phyloP scores from a whole-genome alignment of 2,888 invertebrate genomes.

The Molanna angustata region DNA sequence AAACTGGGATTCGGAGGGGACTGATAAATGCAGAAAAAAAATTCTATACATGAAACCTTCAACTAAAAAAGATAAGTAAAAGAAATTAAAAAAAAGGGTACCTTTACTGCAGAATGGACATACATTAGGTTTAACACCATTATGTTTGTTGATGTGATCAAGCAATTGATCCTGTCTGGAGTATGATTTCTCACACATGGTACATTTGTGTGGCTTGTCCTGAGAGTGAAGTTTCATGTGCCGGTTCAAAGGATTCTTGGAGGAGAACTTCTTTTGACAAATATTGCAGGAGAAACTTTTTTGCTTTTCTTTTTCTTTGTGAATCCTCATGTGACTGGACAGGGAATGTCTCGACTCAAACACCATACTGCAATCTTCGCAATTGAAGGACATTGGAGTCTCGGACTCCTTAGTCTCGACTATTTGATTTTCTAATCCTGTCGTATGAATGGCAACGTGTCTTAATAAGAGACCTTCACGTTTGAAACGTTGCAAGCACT shows the following conservation, averaged over 20 bases:
- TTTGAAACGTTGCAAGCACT: conserved; percentile 36
- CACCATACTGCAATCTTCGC: conserved; percentile 52
- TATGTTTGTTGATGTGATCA: conserved; percentile 58
- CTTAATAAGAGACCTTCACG: conserved; percentile 36
- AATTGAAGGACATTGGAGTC: conserved; percentile 40
- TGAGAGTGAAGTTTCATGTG: conserved; percentile 54
- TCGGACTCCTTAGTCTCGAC: conserved; percentile 33
- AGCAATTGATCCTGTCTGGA: conserved; percentile 56
- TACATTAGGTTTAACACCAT: conserved; percentile 54
- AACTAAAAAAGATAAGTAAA: too few relatives aligned
- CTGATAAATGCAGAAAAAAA: too few relatives aligned
- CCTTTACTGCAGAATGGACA: conserved; percentile 60
- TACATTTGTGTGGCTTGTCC: conserved; percentile 54
- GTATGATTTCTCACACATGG: conserved; percentile 56
- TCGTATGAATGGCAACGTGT: conserved; percentile 38
- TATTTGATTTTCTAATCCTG: conserved; percentile 17
- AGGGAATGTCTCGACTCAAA: conserved; percentile 54
- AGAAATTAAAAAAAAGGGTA: too few relatives aligned
- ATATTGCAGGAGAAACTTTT: conserved; percentile 44
- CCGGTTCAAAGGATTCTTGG: conserved; percentile 45
- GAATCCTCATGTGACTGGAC: conserved; percentile 44
- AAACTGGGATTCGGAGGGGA: too few relatives aligned
- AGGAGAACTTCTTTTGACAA: conserved; percentile 48
- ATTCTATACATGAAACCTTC: too few relatives aligned
- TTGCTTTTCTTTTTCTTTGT: conserved; percentile 37